Base-by-base conservation (phyloP, 2,797 vertebrate genomes). In the Phalanger gymnotis region DNA sequence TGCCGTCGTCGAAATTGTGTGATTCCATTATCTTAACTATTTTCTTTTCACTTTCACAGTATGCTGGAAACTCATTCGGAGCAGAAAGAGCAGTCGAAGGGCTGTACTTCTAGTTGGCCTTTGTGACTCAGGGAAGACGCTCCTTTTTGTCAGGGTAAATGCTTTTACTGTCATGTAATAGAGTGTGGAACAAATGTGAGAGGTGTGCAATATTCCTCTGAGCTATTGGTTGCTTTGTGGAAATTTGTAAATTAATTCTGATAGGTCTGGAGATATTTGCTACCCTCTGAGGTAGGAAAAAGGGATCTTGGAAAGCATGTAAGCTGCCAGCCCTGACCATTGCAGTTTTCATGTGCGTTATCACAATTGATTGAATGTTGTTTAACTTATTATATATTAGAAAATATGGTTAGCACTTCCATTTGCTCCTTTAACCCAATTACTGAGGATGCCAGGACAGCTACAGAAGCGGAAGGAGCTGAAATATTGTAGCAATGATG, bases 41-140 rank as follows among this genome's bases (percentile, higher is more conserved):
- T 90, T 93, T 13, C 9, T 97, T 0, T 97, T 94, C 25, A 92
- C 0, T 57, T 81, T 53, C 61, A 22, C 97, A 99, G 99, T 99
- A 90, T 98, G 99, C 66, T 99, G 99, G 96, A 99, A 99, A 96
- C 98, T 99, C 92, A 98, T 99, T 27, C 99, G 99, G 94, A 98
- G 99, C 96, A 98, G 99, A 93, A 99, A 99, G 97, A 99, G 99
- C 47, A 99, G 99, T 90, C 98, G 99, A 52, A 99, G 98, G 94
- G 99, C 99, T 0, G 99, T 99, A 95, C 98, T 99, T 95, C 97
- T 99, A 90, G 98, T 99, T 91, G 99, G 99, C 22, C 98, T 99
- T n/a, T 99, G 99, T 95, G 99, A 99, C 96, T 99, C 99, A 0
- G 99, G 99, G 55, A 99, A 99, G 97, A 99, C 99, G 0, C 98